These are phyloP conservation scores for Nematostella vectensis DNA, from an alignment of 92 coral and sea anemone genomes.

Conservation along the genomic window DNA sequence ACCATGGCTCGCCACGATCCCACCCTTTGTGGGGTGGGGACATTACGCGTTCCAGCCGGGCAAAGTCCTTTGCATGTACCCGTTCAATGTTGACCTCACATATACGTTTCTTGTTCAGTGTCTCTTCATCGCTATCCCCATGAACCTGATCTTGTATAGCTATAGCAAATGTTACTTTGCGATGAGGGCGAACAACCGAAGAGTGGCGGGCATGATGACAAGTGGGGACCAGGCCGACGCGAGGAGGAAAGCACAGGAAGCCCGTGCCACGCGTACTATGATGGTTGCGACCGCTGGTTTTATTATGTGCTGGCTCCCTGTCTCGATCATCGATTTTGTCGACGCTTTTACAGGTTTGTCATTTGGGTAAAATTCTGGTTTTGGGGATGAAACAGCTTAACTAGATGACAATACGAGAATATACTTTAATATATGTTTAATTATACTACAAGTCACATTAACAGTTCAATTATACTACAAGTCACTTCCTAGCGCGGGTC, in stretches of 20 bases:
- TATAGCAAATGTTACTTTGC: conserved; percentile 43
- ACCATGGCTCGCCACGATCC: conserved; percentile 57
- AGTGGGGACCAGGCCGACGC: conserved; percentile 1
- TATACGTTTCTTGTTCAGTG: conserved; percentile 50
- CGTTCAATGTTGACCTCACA: conserved; percentile 44
- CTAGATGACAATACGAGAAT: too few relatives aligned
- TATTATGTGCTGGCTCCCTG: conserved; percentile 54
- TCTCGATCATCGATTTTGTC: conserved; percentile 42
- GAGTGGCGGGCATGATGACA: conserved; percentile 39
- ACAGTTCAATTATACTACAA: too few relatives aligned
- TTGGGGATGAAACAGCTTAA: too few relatives aligned
- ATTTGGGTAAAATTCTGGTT: background rate
- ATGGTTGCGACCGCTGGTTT: conserved; percentile 57
- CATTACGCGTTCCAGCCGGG: conserved; percentile 58
- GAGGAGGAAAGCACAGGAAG: conserved; percentile 43
- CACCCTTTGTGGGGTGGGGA: conserved; percentile 65
- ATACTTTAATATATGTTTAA: too few relatives aligned
- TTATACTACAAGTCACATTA: too few relatives aligned
- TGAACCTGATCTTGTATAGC: conserved; percentile 36
- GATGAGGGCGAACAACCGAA: conserved; percentile 40
- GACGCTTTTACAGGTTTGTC: conserved; percentile 32
- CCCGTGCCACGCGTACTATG: conserved; percentile 61
- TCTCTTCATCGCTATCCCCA: conserved; percentile 44
- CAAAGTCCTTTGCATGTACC: conserved; percentile 54
- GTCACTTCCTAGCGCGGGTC: too few relatives aligned